Percentiles rank a stretch among this genome's conserved stretches.
phyloP scores from a whole-genome alignment of 2,113 vertebrate genomes.

The Dasyprocta punctata region DNA sequence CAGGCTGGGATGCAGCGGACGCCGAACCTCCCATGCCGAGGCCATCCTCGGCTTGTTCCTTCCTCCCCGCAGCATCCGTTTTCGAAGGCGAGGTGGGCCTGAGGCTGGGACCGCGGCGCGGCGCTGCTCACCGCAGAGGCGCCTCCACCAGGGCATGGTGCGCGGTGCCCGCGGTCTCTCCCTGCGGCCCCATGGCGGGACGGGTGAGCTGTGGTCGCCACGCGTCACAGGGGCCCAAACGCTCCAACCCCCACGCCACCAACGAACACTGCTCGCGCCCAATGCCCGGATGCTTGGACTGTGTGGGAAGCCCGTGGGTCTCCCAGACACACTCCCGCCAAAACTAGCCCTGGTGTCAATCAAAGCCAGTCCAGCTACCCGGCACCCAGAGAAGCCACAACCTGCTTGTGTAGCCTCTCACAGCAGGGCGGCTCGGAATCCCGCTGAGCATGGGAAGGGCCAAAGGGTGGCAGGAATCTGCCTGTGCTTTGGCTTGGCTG shows the following conservation, averaged over 20 bases:
- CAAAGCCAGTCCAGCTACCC: neutral
- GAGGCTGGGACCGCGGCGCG: neutral
- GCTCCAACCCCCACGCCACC: neutral
- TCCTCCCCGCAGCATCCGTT: neutral
- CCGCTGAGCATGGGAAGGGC: neutral
- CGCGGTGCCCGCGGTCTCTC: neutral
- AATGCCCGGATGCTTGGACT: too few relatives aligned
- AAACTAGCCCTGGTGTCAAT: neutral
- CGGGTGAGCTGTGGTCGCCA: too few relatives aligned
- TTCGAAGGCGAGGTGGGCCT: neutral
- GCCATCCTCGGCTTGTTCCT: neutral
- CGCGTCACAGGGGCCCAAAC: neutral
- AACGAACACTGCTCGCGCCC: too few relatives aligned
- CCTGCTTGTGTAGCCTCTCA: neutral
- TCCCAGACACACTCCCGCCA: neutral
- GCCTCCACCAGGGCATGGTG: constrained; percentile 67
- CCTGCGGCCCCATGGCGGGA: too few relatives aligned
- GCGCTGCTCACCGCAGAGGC: constrained; percentile 68
- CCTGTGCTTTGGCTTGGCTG: too few relatives aligned
- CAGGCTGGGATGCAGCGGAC: neutral
- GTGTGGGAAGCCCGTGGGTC: too few relatives aligned
- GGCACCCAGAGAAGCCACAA: neutral
- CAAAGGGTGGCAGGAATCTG: neutral
- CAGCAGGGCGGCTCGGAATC: too few relatives aligned
- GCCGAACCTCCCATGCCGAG: neutral